Conservation (phyloP, 2,888 invertebrate genomes). For the Sicus ferrugineus region DNA sequence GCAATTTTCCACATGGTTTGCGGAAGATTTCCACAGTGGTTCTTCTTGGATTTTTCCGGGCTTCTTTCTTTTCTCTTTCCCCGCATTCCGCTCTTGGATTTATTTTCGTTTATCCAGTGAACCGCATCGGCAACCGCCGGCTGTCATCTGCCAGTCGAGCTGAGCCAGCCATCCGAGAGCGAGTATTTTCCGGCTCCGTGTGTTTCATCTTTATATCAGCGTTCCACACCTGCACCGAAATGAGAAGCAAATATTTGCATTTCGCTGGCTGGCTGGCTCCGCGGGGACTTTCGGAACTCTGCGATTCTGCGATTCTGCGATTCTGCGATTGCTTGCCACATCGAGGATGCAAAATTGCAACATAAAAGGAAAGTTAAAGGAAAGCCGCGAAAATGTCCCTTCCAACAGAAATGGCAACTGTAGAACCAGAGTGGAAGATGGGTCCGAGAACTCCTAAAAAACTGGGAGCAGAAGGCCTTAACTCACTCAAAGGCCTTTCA, state of each 20-base stretch:
- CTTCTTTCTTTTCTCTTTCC: background rate
- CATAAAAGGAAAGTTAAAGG: background rate
- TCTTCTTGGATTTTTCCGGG: conserved; percentile 6
- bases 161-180: no score
- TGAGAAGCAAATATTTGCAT: background rate
- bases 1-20: conserved; percentile 26
- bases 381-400: background rate
- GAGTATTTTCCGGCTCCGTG: no score
- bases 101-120: background rate
- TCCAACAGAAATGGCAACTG: background rate
- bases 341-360: no score
- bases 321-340: background rate
- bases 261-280: no score
- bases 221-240: conserved; percentile 1
- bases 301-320: background rate
- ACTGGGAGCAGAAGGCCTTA: no score
- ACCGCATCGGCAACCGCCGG: background rate
- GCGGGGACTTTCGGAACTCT: background rate
- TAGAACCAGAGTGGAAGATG: no score
- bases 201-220: no score
- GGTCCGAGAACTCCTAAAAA: no score
- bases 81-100: background rate
- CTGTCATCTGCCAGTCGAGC: no score
- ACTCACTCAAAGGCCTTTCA: no score
- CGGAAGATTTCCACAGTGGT: background rate